These are phyloP conservation scores for Prorops nasuta DNA, from an alignment of 1,140 invertebrate genomes.

Conservation along the genomic window DNA sequence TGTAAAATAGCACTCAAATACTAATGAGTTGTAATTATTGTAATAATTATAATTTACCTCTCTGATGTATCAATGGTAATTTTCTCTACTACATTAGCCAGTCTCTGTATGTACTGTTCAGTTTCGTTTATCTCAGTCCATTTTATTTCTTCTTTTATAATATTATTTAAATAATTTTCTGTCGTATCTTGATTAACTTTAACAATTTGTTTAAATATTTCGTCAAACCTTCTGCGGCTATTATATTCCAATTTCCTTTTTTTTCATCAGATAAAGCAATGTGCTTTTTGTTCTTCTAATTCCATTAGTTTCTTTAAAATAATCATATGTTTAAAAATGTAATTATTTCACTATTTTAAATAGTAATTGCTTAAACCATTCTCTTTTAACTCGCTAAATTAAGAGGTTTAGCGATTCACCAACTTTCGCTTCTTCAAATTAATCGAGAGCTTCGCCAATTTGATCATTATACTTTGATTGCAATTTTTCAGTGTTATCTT, in stretches of 20 bases:
- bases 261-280: slow-evolving; percentile 66
- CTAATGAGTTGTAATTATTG: slow-evolving; percentile 3
- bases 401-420: slow-evolving; percentile 69
- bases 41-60: slow-evolving; percentile 14
- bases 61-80: slow-evolving; percentile 51
- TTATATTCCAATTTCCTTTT: slow-evolving; percentile 69
- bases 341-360: not conserved
- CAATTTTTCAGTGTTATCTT: too few relatives aligned
- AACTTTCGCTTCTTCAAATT: slow-evolving; percentile 40
- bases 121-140: slow-evolving; percentile 50
- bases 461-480: too few relatives aligned
- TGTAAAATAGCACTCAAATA: slow-evolving; percentile 1
- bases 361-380: slow-evolving; percentile 4
- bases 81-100: slow-evolving; percentile 58
- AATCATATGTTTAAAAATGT: slow-evolving; percentile 1
- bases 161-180: slow-evolving; percentile 64
- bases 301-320: slow-evolving; percentile 63
- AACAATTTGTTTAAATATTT: slow-evolving; percentile 70
- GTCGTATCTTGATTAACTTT: slow-evolving; percentile 63
- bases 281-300: slow-evolving; percentile 66
- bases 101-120: slow-evolving; percentile 51
- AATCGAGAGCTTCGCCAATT: too few relatives aligned
- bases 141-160: slow-evolving; percentile 63
- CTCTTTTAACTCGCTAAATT: slow-evolving; percentile 53
- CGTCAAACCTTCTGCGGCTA: slow-evolving; percentile 68